These are phyloP conservation scores for Andricus curvator DNA, from an alignment of 2,888 invertebrate genomes.

Conservation along the genomic window DNA sequence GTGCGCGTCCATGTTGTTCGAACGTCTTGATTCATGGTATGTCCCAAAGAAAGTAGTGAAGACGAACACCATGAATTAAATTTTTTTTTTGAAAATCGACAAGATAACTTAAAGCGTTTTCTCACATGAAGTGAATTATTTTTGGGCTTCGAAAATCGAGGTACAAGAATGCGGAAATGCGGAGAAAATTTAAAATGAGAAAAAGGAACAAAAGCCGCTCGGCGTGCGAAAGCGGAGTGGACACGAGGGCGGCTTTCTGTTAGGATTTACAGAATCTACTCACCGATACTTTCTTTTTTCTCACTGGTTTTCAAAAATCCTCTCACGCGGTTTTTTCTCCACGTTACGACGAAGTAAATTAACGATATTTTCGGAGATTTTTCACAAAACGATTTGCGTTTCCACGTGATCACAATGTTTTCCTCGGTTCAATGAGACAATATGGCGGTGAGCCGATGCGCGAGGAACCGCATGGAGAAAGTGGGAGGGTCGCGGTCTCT, in stretches of 20 bases:
- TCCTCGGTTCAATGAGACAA: constrained; percentile 32
- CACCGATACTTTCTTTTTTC: constrained; percentile 24
- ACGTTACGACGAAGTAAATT: neutral
- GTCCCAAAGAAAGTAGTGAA: constrained; percentile 10
- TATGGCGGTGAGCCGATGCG: constrained; percentile 29
- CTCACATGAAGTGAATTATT: neutral
- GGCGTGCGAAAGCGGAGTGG: constrained; percentile 11
- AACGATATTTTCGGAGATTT: constrained; percentile 17
- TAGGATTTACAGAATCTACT: constrained; percentile 22
- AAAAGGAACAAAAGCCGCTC: constrained; percentile 37
- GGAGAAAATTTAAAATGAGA: constrained; percentile 6
- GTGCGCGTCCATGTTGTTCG: constrained; percentile 34
- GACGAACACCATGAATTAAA: neutral
- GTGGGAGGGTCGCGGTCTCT: neutral
- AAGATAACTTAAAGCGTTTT: neutral
- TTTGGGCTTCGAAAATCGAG: neutral
- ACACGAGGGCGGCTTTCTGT: constrained; percentile 27
- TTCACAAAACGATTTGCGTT: constrained; percentile 27
- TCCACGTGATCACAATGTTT: constrained; percentile 48
- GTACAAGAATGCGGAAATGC: neutral
- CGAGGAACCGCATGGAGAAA: constrained; percentile 19
- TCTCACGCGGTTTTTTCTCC: neutral
- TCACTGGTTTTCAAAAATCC: neutral
- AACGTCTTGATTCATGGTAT: constrained; percentile 25
- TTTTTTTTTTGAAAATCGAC: neutral